phyloP scores from a whole-genome alignment of 2,797 vertebrate genomes.

The Lutjanus campechanus region DNA sequence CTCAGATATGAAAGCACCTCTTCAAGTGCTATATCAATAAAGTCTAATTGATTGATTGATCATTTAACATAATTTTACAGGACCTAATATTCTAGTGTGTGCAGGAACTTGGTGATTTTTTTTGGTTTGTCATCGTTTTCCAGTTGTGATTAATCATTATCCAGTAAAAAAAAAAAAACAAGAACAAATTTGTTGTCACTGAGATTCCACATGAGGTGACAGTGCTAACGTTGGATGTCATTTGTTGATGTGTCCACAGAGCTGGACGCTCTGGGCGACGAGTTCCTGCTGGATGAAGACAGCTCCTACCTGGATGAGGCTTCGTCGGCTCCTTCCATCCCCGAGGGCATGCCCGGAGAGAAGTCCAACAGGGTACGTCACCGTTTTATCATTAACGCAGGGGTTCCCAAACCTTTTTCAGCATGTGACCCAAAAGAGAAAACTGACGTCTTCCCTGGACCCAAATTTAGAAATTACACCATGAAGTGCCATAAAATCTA shows the following conservation, averaged over 20 bases:
- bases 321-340: conserved; percentile 92
- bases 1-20: too few species aligned
- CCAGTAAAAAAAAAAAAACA: background rate
- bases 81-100: too few species aligned
- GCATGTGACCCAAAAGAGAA: too few species aligned
- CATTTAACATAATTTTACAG: too few species aligned
- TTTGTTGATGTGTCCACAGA: conserved; percentile 81
- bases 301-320: conserved; percentile 97
- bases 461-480: too few species aligned
- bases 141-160: background rate
- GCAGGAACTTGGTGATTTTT: too few species aligned
- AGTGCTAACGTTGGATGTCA: background rate
- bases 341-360: conserved; percentile 92
- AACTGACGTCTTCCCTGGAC: too few species aligned
- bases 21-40: too few species aligned
- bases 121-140: background rate
- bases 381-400: background rate
- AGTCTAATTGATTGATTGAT: too few species aligned
- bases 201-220: background rate
- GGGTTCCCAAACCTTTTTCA: too few species aligned
- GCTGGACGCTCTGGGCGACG: conserved; percentile 95
- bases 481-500: too few species aligned
- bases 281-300: conserved; percentile 95
- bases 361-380: conserved; percentile 90
- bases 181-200: background rate